Percentiles rank a stretch among this genome's conserved stretches.
These are phyloP conservation scores for Prochilodus magdalenae DNA, from an alignment of 2,113 vertebrate genomes.

Conservation along the genomic window DNA sequence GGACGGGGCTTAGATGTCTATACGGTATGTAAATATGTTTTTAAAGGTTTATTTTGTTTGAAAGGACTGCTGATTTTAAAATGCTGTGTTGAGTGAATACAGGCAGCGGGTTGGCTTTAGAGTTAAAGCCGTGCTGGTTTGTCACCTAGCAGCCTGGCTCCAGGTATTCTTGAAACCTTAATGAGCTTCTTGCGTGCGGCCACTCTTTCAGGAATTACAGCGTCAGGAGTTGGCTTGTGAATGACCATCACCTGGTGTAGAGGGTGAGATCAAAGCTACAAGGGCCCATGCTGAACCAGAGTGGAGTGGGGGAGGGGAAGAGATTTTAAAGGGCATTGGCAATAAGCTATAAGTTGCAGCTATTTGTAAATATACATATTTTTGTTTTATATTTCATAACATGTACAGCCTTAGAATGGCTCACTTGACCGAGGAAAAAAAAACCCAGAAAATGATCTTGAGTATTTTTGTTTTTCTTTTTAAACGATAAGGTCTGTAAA, in stretches of 20 bases:
- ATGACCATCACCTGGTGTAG: constrained; percentile 22
- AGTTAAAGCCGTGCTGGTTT: constrained; percentile 12
- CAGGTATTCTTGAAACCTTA: background rate
- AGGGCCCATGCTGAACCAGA: constrained; percentile 42
- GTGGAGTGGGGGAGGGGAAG: constrained; percentile 42
- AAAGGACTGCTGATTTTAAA: constrained; percentile 66
- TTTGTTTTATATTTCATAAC: constrained; percentile 66
- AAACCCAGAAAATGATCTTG: constrained; percentile 60
- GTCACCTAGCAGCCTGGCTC: constrained; percentile 19
- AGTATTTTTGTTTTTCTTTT: constrained; percentile 71
- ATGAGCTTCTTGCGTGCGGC: background rate
- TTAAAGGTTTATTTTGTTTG: constrained; percentile 65
- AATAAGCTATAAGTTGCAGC: constrained; percentile 97
- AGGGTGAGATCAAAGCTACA: constrained; percentile 44
- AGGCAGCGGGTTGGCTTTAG: constrained; percentile 24
- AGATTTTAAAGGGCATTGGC: constrained; percentile 90
- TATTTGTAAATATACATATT: constrained; percentile 84
- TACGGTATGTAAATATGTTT: constrained; percentile 73
- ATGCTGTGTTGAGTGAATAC: constrained; percentile 51
- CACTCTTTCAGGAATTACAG: constrained; percentile 42
- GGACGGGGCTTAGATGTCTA: constrained; percentile 51
- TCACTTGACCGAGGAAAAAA: constrained; percentile 76
- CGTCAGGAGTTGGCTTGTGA: constrained; percentile 9
- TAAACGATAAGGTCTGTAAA: constrained; percentile 80
- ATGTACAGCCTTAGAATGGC: constrained; percentile 82